These are phyloP conservation scores for Drosophila ananassae DNA, from an alignment of 1,140 invertebrate genomes.

Conservation along the genomic window DNA sequence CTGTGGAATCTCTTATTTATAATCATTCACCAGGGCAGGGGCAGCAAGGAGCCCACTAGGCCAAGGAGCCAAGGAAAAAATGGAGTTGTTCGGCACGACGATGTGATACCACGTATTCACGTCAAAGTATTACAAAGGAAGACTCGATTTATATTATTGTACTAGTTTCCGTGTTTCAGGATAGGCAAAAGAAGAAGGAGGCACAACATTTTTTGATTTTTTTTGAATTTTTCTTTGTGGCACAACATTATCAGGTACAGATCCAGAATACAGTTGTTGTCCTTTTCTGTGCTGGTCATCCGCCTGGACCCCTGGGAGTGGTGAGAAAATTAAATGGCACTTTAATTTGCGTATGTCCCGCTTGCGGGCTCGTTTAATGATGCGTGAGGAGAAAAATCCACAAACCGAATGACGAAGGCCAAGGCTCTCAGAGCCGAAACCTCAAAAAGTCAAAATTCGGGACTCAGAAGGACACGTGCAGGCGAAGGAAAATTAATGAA, in stretches of 20 bases:
- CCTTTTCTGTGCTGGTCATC: constrained; percentile 5
- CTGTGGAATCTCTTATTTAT: constrained; percentile 66
- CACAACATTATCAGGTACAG: not conserved
- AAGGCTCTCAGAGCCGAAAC: not conserved
- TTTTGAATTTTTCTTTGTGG: no score
- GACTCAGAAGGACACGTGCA: constrained; percentile 37
- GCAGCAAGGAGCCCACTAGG: not conserved
- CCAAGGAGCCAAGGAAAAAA: constrained; percentile 4
- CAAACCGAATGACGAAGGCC: not conserved
- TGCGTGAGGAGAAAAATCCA: constrained; percentile 49
- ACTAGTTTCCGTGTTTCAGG: no score
- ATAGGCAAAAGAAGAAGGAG: no score
- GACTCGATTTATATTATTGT: no score
- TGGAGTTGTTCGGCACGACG: not conserved
- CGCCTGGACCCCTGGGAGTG: constrained; percentile 26
- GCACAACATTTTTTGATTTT: no score
- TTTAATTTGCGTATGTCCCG: constrained; percentile 67
- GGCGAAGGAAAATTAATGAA: constrained; percentile 46
- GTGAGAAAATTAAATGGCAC: constrained; percentile 55
- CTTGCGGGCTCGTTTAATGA: constrained; percentile 59
- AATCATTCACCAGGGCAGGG: constrained; percentile 56
- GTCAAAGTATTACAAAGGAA: not conserved
- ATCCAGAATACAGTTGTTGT: not conserved
- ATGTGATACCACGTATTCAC: not conserved
- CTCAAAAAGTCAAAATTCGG: not conserved